Evolutionary conservation across 2,888 invertebrate species (phyloP).

Genomic region (Lasius platythorax): DNA sequence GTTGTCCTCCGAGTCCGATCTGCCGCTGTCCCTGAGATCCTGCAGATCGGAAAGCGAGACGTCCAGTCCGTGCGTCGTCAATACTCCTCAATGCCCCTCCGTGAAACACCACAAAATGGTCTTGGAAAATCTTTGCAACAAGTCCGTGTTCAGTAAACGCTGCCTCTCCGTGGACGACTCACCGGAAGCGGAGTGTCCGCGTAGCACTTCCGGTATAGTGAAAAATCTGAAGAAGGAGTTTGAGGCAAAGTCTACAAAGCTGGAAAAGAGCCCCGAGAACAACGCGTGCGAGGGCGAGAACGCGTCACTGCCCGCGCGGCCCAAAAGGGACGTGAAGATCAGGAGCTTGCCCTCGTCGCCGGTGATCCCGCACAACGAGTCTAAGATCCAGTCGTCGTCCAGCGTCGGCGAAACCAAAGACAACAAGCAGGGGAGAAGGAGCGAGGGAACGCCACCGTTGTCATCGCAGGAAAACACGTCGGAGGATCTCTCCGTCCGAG

Average conservation of each 20-base stretch:
- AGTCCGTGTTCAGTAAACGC: conserved; percentile 82
- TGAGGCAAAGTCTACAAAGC: conserved; percentile 90
- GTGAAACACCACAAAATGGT: conserved; percentile 87
- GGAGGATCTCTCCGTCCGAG: conserved; percentile 91
- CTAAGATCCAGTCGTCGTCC: conserved; percentile 80
- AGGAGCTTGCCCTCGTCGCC: conserved; percentile 87
- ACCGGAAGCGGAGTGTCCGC: conserved; percentile 82
- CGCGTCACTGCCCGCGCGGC: conserved; percentile 62
- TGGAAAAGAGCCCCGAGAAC: conserved; percentile 80
- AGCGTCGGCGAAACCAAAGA: conserved; percentile 79
- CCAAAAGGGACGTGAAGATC: conserved; percentile 81
- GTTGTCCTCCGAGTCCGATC: conserved; percentile 84
- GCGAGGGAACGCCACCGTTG: conserved; percentile 60
- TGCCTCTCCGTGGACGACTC: conserved; percentile 84
- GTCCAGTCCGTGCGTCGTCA: conserved; percentile 85
- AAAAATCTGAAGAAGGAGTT: conserved; percentile 95
- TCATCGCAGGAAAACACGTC: conserved; percentile 79
- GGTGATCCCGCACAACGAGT: conserved; percentile 88
- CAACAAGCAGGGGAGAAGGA: conserved; percentile 65
- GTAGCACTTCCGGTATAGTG: conserved; percentile 90
- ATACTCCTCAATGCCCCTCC: conserved; percentile 86
- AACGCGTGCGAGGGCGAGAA: conserved; percentile 62
- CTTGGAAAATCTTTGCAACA: conserved; percentile 86
- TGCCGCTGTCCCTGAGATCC: conserved; percentile 79
- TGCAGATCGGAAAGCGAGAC: conserved; percentile 85